These are phyloP conservation scores for Sapajus apella DNA, from an alignment of 2,113 vertebrate species.

Conservation along the genomic window DNA sequence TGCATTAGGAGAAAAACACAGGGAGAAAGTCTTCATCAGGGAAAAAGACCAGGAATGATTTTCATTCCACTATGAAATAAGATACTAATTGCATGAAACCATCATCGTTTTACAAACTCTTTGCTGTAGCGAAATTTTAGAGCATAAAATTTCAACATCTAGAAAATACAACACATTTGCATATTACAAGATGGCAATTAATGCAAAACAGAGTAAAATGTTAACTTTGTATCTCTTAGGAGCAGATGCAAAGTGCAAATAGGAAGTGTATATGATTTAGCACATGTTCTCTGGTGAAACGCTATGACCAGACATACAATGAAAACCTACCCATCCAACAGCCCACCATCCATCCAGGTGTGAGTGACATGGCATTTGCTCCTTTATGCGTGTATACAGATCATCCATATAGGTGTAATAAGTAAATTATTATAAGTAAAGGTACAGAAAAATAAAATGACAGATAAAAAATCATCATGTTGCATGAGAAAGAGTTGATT, in stretches of 20 bases:
- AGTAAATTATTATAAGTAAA: slow-evolving; percentile 71
- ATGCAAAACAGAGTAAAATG: slow-evolving; percentile 75
- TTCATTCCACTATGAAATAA: neutral
- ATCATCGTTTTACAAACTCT: neutral
- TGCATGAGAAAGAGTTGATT: slow-evolving; percentile 59
- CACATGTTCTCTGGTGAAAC: slow-evolving; percentile 64
- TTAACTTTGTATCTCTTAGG: slow-evolving; percentile 71
- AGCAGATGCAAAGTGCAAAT: neutral
- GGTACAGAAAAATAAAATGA: slow-evolving; percentile 55
- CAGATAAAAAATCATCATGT: slow-evolving; percentile 59
- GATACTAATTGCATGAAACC: neutral
- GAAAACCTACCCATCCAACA: slow-evolving; percentile 66
- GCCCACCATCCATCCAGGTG: slow-evolving; percentile 61
- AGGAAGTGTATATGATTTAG: slow-evolving; percentile 70
- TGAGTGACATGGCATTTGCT: slow-evolving; percentile 13
- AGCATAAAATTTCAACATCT: slow-evolving; percentile 5
- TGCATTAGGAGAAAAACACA: neutral
- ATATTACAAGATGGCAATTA: slow-evolving; percentile 76
- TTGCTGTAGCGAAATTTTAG: neutral
- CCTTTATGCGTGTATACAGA: slow-evolving; percentile 68
- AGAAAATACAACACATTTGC: slow-evolving; percentile 79
- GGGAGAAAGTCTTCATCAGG: neutral
- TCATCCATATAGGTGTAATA: slow-evolving; percentile 69
- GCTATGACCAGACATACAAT: slow-evolving; percentile 65
- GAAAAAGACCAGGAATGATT: neutral